A percentile compares a stretch with the other conserved stretches of the same genome.
Evolutionary conservation across 2,113 vertebrate genomes (phyloP).

Genomic region (Odontophorus gujanensis): DNA sequence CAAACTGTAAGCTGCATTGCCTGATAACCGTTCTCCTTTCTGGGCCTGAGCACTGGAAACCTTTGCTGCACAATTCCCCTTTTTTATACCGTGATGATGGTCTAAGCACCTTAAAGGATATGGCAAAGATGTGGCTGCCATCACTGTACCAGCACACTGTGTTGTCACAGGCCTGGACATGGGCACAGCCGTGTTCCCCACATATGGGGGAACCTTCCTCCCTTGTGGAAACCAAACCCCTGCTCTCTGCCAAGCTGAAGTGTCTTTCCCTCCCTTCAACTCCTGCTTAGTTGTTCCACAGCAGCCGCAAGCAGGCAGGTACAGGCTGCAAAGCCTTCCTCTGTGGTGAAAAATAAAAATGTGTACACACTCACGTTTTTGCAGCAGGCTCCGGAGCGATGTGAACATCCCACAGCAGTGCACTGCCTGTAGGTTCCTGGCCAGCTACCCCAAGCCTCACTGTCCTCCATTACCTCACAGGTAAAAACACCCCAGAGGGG

Average conservation of each 20-base stretch:
- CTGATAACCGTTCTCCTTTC: fast-evolving
- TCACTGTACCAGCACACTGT: fast-evolving
- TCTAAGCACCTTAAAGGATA: background rate
- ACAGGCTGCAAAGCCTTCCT: background rate
- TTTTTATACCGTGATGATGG: fast-evolving
- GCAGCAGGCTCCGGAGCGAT: background rate
- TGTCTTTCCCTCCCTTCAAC: fast-evolving
- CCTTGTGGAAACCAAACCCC: background rate
- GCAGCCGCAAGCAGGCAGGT: fast-evolving
- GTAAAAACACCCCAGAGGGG: background rate
- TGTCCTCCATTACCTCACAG: background rate
- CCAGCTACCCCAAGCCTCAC: fast-evolving
- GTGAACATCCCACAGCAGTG: fast-evolving
- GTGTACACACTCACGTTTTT: background rate
- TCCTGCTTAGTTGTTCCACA: background rate
- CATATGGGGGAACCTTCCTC: fast-evolving
- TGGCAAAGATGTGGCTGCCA: fast-evolving
- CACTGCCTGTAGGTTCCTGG: fast-evolving
- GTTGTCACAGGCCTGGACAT: fast-evolving
- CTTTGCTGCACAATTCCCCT: fast-evolving
- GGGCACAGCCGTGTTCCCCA: fast-evolving
- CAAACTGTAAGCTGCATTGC: fast-evolving
- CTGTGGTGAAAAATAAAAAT: fast-evolving
- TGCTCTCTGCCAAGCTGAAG: fast-evolving
- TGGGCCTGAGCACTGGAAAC: fast-evolving